Conservation (phyloP, 1,140 invertebrate genomes). For the Daktulosphaira vitifoliae region DNA sequence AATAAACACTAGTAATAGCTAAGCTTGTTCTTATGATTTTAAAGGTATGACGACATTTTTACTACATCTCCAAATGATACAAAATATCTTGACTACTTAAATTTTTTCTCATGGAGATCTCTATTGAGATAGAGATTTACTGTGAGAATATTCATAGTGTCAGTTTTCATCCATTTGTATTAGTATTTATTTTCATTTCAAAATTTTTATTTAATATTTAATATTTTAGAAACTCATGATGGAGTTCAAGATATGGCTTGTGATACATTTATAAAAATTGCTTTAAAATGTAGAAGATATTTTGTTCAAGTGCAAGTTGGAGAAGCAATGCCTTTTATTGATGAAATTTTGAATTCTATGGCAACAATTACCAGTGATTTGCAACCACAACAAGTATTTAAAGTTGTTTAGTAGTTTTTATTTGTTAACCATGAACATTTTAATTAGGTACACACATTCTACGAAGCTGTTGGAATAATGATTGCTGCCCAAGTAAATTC, state of each 20-base stretch:
- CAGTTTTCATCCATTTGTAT: not conserved
- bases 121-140: too few relatives aligned
- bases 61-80: too few relatives aligned
- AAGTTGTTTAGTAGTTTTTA: not conserved
- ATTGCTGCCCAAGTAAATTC: conserved; percentile 90
- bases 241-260: conserved; percentile 99
- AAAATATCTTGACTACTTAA: too few relatives aligned
- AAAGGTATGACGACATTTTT: too few relatives aligned
- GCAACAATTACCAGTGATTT: conserved; percentile 98
- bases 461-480: conserved; percentile 99
- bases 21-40: too few relatives aligned
- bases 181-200: not conserved
- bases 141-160: too few relatives aligned
- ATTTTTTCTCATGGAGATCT: too few relatives aligned
- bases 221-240: conserved; percentile 85
- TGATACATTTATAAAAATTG: conserved; percentile 99
- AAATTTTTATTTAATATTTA: not conserved
- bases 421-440: not conserved
- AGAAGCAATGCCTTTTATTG: conserved; percentile 95
- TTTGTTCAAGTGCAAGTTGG: conserved; percentile 96
- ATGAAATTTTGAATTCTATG: conserved; percentile 94
- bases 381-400: conserved; percentile 79
- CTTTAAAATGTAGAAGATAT: conserved; percentile 95
- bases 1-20: too few relatives aligned
- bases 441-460: conserved; percentile 95